Base-by-base conservation (phyloP, 2,797 vertebrate species). In the Paedocypris micromegethes region DNA sequence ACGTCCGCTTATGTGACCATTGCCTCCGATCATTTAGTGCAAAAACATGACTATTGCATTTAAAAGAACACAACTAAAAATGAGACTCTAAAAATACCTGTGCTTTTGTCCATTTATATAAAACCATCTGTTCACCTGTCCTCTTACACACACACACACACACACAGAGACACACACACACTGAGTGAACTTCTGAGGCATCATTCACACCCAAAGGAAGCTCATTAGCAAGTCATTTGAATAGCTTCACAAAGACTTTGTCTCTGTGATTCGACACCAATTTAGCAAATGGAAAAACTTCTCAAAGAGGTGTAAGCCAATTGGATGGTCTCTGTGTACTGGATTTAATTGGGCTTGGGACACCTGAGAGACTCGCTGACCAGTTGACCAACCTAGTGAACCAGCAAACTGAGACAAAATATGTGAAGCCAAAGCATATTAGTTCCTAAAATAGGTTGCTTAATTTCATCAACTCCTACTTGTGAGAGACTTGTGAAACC, bases 61-160 rank as follows among this genome's bases (percentile, higher is more conserved):
- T 2, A 46, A 50, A 60, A 23, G 39, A 50, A 56, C 45, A 6
- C 57, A 40, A 3, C 3, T 4, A 9, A 51, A 45, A 38, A 3
- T 38, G 5, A 5, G 38, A 4, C 6, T 6, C 6, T 2, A 3
- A 1, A 2, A 8, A 7, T 3, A n/a, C 23, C 8, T 74, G 74
- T 76, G 72, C 74, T 78, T 72, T 73, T 60, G 53, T 41, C 64
- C 47, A 53, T 63, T 53, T 60, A 47, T 68, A 53, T 44, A 64
- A 65, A 66, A 75, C 0, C 56, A 9, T 51, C 56, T 7, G 57
- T 46, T 53, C 53, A 6, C 46, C 39, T 43, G 64, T 50, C 65
- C 58, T 48, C 58, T 60, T 68, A 51, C 57, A 51, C 53, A 66
- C 62, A 61, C 52, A 58, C 9, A 66, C 38, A 50, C 57, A 54